Evolutionary conservation across 2,888 invertebrate species (phyloP), one percentile per base, ranked within the genome.

Genomic region (Caenorhabditis panamensis): DNA sequence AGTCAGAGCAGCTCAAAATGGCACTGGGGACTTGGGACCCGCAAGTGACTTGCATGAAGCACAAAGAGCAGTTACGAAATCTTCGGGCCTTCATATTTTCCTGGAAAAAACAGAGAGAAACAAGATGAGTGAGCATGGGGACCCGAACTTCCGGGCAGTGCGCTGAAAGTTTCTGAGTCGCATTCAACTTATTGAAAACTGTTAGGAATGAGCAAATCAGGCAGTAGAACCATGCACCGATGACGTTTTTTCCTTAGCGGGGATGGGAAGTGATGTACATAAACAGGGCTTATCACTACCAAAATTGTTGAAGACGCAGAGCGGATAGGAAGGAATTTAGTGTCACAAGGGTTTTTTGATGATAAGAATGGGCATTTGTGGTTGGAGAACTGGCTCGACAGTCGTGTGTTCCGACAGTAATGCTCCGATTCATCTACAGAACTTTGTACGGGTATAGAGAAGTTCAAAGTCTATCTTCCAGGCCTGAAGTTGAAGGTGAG

Each of bases 51-150:
- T 18, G 47, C 28, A 13, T n/a, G 18, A 49, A 68, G 58, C 67
- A 58, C 58, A 68, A 58, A 58, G 67, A 68, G 16, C 47, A 58
- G 44, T 68, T 68, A 49, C 67, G 67, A 68, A 68, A 68, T 68
- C 41, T 13, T 11, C 9, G 13, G 13, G n/a, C n/a, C n/a, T n/a
- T n/a, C n/a, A 16, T 9, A 18, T 18, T 37, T 36, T 37, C n/a
- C 20, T n/a, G 51, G 31, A 11, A 51, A 8, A 47, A 36, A 41
- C 2, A 2, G 41, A 13, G 13, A 11, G 31, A 31, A 31, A 31
- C 4, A 31, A 31, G 31, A 31, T 31, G n/a, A n/a, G n/a, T n/a
- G n/a, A 9, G 41, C 5, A 9, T 41, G 5, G 5, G 11, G 41
- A 16, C 16, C 6, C 41, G 13, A 41, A 41, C 13, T 41, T 41